A percentile compares a stretch with the other conserved stretches of the same genome.
Evolutionary conservation across 2,888 invertebrate species (phyloP).

Genomic region (Tryphoninae sp.): DNA sequence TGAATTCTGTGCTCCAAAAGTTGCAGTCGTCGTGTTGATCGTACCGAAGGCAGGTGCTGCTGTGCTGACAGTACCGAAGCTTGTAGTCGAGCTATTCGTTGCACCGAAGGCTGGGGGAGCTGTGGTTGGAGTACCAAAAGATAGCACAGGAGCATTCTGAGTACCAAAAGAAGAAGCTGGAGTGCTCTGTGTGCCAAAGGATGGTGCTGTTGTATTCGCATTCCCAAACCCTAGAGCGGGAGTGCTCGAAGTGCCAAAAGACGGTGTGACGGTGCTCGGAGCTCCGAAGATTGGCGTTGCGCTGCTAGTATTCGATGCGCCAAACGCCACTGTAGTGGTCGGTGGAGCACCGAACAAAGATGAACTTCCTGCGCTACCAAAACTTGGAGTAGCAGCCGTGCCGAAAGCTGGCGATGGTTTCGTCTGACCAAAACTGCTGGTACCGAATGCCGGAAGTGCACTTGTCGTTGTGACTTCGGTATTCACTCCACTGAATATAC

Average conservation of each 20-base stretch:
- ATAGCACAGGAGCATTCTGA: constrained; percentile 60
- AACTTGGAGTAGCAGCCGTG: constrained; percentile 33
- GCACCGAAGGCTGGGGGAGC: constrained; percentile 60
- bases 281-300: constrained; percentile 10
- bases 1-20: constrained; percentile 42
- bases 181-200: constrained; percentile 52
- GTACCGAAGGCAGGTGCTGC: constrained; percentile 61
- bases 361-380: constrained; percentile 13
- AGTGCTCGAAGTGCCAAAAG: constrained; percentile 45
- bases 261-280: not conserved
- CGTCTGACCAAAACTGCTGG: constrained; percentile 62
- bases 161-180: constrained; percentile 60
- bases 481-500: constrained; percentile 49
- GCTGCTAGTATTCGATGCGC: not conserved
- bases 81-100: constrained; percentile 49
- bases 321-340: not conserved
- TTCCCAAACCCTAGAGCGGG: constrained; percentile 63
- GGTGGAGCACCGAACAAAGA: constrained; percentile 5
- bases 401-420: constrained; percentile 61
- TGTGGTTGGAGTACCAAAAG: constrained; percentile 61
- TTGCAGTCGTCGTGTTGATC: constrained; percentile 18
- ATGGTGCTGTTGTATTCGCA: constrained; percentile 25
- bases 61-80: constrained; percentile 63
- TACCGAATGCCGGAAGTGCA: constrained; percentile 61
- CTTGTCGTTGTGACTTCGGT: constrained; percentile 25